phyloP scores from a whole-genome alignment of 2,888 invertebrate genomes.

The Callyntrura guangdongensis region DNA sequence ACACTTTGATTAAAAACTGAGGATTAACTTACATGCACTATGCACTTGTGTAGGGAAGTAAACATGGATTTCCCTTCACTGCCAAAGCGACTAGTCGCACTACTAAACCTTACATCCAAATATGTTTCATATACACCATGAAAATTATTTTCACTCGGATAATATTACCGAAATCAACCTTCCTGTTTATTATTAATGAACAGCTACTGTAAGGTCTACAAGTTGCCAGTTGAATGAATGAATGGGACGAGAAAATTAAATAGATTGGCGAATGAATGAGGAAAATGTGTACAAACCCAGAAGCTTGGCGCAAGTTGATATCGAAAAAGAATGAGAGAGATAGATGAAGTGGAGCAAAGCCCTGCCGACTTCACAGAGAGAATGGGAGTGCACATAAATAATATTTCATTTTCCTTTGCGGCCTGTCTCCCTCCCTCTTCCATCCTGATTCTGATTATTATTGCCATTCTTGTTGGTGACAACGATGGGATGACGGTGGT shows the following conservation, averaged over 20 bases:
- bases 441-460: slow-evolving; percentile 62
- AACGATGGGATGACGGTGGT: neutral
- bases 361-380: slow-evolving; percentile 1
- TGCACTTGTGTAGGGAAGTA: slow-evolving; percentile 3
- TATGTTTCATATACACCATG: neutral
- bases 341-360: slow-evolving; percentile 67
- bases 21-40: slow-evolving; percentile 75
- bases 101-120: too few relatives aligned
- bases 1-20: slow-evolving; percentile 83
- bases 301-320: slow-evolving; percentile 58
- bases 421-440: slow-evolving; percentile 4
- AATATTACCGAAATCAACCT: slow-evolving; percentile 6
- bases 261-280: slow-evolving; percentile 43
- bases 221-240: slow-evolving; percentile 31
- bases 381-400: slow-evolving; percentile 53
- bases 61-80: neutral
- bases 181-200: slow-evolving; percentile 31
- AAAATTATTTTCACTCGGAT: neutral
- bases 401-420: slow-evolving; percentile 67
- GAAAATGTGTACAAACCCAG: slow-evolving; percentile 56
- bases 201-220: neutral
- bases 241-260: slow-evolving; percentile 46
- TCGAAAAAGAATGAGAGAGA: slow-evolving; percentile 23
- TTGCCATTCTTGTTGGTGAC: slow-evolving; percentile 67
- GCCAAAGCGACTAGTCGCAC: too few relatives aligned